Evolutionary conservation across 2,797 vertebrate genomes (phyloP), one percentile per base, ranked within the genome.

Genomic region (Peromyscus eremicus): DNA sequence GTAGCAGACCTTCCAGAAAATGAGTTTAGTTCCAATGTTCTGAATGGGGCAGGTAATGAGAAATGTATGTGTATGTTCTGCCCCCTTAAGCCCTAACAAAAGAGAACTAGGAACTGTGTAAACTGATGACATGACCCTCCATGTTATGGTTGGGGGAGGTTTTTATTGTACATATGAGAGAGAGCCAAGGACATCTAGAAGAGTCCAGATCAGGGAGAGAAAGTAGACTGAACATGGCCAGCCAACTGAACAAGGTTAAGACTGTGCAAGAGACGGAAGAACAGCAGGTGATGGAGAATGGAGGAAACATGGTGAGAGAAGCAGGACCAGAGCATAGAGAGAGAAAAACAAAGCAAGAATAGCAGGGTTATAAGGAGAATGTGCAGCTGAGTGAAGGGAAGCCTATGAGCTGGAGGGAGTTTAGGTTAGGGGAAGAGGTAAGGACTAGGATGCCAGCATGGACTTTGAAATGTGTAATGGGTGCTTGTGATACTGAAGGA

Each of bases 11-110:
- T 91, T 88, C 32, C 86, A 86, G 62, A 87, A 91, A 91, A 34
- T n/a, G 43, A 49, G 19, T 90, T 46, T 79, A 43, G 17, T 82
- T 92, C 27, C 79, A 94, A 10, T 12, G n/a, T 94, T 91, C 73
- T 89, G 81, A 94, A 89, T 89, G 29, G 68, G 94, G 29, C 29
- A 55, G 76, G 60, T 90, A 49, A 25, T 75, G 76, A 85, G 84
- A 94, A 91, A 91, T 85, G 76, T 82, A 62, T 32, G 57, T 46
- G 80, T 16, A 77, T 77, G 34, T 75, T 88, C 76, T 94, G 19
- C 8, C 19, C 85, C 89, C 88, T 64, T 96, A 88, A 91, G 32
- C 21, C 37, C 83, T 76, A 87, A 90, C 79, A 52, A 46, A 70
- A 64, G 64, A 37, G 84, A 86, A 70, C 86, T 52, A 52, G 46